Base-by-base conservation (phyloP, 1,140 invertebrate species). In the Charaxes varanes region DNA sequence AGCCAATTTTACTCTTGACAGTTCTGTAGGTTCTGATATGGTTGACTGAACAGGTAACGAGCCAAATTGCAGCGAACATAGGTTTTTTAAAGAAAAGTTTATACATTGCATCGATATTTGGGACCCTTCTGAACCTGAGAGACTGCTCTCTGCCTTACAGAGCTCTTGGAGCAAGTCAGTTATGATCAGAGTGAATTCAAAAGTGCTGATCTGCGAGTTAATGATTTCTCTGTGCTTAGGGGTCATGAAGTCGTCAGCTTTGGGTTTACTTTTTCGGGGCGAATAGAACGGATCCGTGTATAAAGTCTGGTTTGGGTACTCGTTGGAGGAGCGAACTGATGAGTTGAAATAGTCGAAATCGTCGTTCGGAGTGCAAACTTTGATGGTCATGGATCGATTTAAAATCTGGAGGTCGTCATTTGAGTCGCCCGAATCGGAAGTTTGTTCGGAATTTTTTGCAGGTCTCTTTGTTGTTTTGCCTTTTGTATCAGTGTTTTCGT, bases 321-420 rank as follows among this genome's bases (percentile, higher is more conserved):
- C 88, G 42, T 86, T 86, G 16, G 89, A 86, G 40, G 87, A 88
- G 0, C 86, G 64, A 0, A 88, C 62, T 0, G 87, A 76, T 0
- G 86, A 86, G 13, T 88, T 87, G 54, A 90, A 90, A 48, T 90
- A 90, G 26, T 89, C 86, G 53, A 90, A 90, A 45, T 90, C 88
- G 76, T 89, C 88, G n/a, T 85, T 84, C 27, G 88, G 87, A 1
- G 88, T 54, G 14, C 83, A 76, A 11, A 90, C 86, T 53, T 88
- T 89, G 6, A 90, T 66, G 0, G 84, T 82, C 19, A 86, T 63
- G 0, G 86, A 87, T 2, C 84, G 79, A 52, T 84, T 85, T 3
- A 85, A 53, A 3, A 83, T 77, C 36, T 88, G 84, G n/a, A 87
- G 63, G 4, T 84, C 86, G 24, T 86, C 87, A 23, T 84, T 84